phyloP scores from a whole-genome alignment of 2,797 vertebrate genomes.

The Sternarchorhynchus goeldii region DNA sequence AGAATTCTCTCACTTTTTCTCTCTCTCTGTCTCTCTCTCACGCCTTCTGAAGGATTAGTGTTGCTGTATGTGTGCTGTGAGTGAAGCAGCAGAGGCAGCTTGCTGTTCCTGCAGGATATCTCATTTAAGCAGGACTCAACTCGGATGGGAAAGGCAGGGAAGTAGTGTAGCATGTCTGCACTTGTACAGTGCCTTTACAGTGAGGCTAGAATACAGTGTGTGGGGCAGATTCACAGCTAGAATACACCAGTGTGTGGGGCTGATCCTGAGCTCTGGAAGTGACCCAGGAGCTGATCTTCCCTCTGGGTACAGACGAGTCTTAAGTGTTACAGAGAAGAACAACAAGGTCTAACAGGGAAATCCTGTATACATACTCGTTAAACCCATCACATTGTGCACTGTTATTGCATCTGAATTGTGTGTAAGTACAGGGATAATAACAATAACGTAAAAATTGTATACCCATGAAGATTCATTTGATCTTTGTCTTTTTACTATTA shows the following conservation, averaged over 20 bases:
- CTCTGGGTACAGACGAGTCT: background rate
- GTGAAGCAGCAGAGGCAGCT: background rate
- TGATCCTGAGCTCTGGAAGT: background rate
- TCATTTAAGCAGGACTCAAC: constrained; percentile 18
- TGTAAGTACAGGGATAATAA: background rate
- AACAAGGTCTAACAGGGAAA: background rate
- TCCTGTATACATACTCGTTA: too few species aligned
- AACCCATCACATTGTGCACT: background rate
- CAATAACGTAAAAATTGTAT: too few species aligned
- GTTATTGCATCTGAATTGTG: background rate
- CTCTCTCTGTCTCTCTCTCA: background rate
- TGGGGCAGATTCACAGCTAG: background rate
- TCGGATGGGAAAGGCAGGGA: constrained; percentile 12
- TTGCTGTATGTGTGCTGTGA: background rate
- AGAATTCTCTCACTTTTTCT: background rate
- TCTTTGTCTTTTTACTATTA: too few species aligned
- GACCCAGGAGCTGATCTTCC: background rate
- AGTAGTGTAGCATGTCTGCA: constrained; percentile 34
- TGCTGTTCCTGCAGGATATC: constrained; percentile 20
- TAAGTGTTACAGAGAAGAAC: background rate
- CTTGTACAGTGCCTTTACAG: constrained; percentile 25
- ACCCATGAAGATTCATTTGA: background rate
- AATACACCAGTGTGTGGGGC: background rate
- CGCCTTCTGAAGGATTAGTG: background rate
- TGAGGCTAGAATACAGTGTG: constrained; percentile 8